These are phyloP conservation scores for Drosophila percnosoma DNA, from an alignment of 2,888 invertebrate species.

Conservation along the genomic window DNA sequence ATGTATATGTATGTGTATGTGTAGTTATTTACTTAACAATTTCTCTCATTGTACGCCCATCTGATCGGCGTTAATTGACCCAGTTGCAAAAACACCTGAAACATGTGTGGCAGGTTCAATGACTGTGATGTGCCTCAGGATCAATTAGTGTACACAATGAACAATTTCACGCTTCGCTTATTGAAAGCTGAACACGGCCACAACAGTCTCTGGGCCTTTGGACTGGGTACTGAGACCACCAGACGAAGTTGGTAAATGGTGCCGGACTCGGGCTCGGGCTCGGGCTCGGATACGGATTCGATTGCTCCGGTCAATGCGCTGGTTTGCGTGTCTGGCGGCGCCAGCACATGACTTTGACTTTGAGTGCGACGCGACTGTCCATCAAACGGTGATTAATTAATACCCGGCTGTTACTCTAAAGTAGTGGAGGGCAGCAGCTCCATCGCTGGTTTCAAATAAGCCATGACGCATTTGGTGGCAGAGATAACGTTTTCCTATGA, in stretches of 20 bases:
- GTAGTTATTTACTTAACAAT: background rate
- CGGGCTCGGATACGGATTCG: background rate
- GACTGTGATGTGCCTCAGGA: conserved; percentile 33
- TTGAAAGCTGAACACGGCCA: conserved; percentile 10
- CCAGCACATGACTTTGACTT: conserved; percentile 24
- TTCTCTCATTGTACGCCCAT: background rate
- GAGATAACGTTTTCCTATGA: conserved; percentile 4
- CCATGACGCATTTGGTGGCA: conserved; percentile 31
- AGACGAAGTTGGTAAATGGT: conserved; percentile 1
- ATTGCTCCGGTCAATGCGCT: conserved; percentile 35
- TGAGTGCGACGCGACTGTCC: conserved; percentile 22
- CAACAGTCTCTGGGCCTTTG: background rate
- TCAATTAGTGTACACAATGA: conserved; percentile 47
- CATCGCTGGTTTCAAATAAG: conserved; percentile 19
- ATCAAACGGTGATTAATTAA: conserved; percentile 43
- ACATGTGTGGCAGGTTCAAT: conserved; percentile 30
- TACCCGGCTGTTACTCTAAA: background rate
- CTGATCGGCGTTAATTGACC: conserved; percentile 14
- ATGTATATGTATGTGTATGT: background rate
- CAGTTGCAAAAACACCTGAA: conserved; percentile 5
- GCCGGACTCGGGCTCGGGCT: background rate
- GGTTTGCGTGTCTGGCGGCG: conserved; percentile 35
- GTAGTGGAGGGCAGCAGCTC: conserved; percentile 1
- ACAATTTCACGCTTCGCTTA: conserved; percentile 53
- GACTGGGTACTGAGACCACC: background rate